Conservation (phyloP, 2,113 vertebrate species). For the Brienomyrus brachyistius region DNA sequence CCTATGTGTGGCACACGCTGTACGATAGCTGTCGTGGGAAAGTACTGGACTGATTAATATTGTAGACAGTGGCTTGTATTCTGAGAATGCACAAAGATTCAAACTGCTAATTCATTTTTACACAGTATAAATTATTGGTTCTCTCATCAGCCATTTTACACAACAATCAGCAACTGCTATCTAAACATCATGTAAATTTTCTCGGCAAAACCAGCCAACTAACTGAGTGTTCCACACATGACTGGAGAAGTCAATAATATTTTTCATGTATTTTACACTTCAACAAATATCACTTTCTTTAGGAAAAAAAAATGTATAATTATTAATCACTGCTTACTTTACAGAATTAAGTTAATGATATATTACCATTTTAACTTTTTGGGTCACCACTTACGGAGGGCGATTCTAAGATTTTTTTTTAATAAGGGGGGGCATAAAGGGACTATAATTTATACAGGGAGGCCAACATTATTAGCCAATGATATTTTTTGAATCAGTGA, state of each 20-base stretch:
- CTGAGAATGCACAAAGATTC: neutral
- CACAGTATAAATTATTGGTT: neutral
- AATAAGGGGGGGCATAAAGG: neutral
- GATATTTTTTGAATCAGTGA: neutral
- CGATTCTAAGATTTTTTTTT: neutral
- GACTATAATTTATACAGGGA: neutral
- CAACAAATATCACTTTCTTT: neutral
- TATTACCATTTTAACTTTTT: neutral
- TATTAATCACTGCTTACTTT: neutral
- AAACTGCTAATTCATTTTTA: neutral
- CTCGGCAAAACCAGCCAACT: neutral
- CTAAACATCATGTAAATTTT: neutral
- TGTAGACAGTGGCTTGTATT: neutral
- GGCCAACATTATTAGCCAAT: neutral
- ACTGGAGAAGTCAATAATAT: neutral
- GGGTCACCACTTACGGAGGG: neutral
- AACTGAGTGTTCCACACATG: neutral
- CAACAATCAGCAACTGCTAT: neutral
- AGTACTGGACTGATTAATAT: neutral
- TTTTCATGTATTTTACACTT: neutral
- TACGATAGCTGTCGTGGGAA: neutral
- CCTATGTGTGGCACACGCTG: neutral
- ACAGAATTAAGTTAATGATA: neutral
- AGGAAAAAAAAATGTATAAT: neutral
- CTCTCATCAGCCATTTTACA: neutral